Percentiles rank a stretch among this genome's conserved stretches.
Evolutionary conservation across 2,797 vertebrate genomes (phyloP).

Genomic region (Pogoniulus pusillus): DNA sequence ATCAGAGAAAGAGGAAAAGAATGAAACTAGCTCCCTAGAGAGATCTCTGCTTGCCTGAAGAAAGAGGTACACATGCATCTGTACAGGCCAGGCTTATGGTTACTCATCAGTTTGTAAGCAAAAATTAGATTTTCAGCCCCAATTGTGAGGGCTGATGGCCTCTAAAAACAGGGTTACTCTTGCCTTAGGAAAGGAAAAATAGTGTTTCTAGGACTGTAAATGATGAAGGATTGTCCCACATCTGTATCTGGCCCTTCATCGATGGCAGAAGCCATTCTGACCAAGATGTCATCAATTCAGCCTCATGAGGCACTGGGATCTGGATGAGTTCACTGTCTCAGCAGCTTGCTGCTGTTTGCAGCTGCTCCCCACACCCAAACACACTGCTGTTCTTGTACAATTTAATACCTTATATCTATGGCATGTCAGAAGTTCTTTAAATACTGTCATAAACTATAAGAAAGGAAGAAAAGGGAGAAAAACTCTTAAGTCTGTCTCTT

Average conservation of each 20-base stretch:
- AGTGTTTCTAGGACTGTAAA: background rate
- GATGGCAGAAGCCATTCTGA: background rate
- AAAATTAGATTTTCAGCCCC: background rate
- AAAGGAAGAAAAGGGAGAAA: background rate
- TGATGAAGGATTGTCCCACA: background rate
- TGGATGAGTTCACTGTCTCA: background rate
- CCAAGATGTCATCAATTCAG: background rate
- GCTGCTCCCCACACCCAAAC: background rate
- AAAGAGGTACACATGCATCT: background rate
- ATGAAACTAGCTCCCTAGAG: background rate
- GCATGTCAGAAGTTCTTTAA: background rate
- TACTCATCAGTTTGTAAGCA: background rate
- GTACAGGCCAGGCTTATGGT: background rate
- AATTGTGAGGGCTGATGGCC: background rate
- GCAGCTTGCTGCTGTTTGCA: background rate
- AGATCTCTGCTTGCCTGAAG: constrained; percentile 5
- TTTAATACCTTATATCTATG: background rate
- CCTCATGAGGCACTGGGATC: background rate
- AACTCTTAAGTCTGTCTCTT: background rate
- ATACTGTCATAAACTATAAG: background rate
- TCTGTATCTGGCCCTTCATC: background rate
- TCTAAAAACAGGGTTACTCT: background rate
- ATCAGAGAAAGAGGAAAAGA: constrained; percentile 9
- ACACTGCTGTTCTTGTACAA: background rate
- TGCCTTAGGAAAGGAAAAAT: background rate